Base-by-base conservation (phyloP, 37 sponge, comb jelly and placozoan genomes). In the Oscarella lobularis region DNA sequence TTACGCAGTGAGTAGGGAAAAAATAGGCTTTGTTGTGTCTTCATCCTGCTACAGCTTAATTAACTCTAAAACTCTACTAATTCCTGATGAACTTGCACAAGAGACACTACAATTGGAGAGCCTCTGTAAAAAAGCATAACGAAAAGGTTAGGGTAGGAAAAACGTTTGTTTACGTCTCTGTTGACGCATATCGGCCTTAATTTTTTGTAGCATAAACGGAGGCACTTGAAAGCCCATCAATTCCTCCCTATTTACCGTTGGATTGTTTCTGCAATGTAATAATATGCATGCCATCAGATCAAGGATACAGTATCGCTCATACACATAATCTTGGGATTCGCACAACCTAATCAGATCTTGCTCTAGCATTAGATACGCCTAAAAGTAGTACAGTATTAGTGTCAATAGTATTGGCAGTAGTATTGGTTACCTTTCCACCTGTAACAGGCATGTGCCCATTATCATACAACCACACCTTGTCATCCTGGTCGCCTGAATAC, bases 381-480 rank as follows among this genome's bases (percentile, higher is more conserved):
- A 48, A 48, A 48, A 48, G 14, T 9, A 48, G 60, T 27, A 20
- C 60, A 48, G 20, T 48, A 48, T 20, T 27, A 48, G 14, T 48
- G 9, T 48, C 60, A 9, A n/a, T n/a, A n/a, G n/a, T n/a, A n/a
- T n/a, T n/a, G n/a, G 20, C 60, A 48, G 14, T 20, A 48, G 60
- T 48, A 27, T 48, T 48, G 60, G 60, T 48, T 27, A 48, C 60
- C 60, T 48, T 48, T 9, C 60, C 60, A 20, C 60, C 60, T 27
- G 60, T 48, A 9, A 48, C 60, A 27, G 60, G 60, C 60, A 48
- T 48, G 60, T 48, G 60, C 20, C 60, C 60, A 48, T 48, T 48
- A 20, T 48, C 60, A 48, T 48, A 48, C 60, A 48, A 20, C 60
- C 60, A 48, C 60, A 48, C 60, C 20, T 48, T 48, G 20, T 48